Conservation (phyloP, 2,797 vertebrate species). For the Falco columbarius region DNA sequence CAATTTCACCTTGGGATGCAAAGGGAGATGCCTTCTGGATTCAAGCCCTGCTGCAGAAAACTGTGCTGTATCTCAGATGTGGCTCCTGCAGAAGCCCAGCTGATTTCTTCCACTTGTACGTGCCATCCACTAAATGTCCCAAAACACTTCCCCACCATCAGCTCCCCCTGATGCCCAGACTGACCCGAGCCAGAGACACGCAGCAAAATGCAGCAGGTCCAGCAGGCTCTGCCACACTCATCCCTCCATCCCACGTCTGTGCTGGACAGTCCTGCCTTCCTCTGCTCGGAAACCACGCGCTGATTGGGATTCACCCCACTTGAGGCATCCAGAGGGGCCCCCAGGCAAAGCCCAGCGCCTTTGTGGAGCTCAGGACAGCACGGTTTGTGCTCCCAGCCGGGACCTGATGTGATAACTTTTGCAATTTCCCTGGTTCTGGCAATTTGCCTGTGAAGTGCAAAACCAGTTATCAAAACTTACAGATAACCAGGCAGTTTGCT, state of each 20-base stretch:
- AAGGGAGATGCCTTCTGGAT: not conserved
- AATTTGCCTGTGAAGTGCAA: not conserved
- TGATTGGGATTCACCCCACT: rapidly evolving
- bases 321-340: not conserved
- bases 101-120: not conserved
- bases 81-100: not conserved
- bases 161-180: rapidly evolving
- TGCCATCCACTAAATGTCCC: rapidly evolving
- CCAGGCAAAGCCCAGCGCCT: rapidly evolving
- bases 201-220: not conserved
- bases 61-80: rapidly evolving
- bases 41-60: not conserved
- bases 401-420: rapidly evolving
- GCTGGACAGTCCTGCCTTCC: not conserved
- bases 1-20: rapidly evolving
- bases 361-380: not conserved
- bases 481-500: not conserved
- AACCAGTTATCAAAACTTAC: not conserved
- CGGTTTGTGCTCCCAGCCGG: rapidly evolving
- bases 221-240: rapidly evolving
- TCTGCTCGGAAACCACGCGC: rapidly evolving
- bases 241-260: rapidly evolving
- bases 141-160: not conserved
- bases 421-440: not conserved
- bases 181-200: rapidly evolving